Evolutionary conservation across 1,140 invertebrate genomes (phyloP).

Genomic region (Ectropis grisescens): DNA sequence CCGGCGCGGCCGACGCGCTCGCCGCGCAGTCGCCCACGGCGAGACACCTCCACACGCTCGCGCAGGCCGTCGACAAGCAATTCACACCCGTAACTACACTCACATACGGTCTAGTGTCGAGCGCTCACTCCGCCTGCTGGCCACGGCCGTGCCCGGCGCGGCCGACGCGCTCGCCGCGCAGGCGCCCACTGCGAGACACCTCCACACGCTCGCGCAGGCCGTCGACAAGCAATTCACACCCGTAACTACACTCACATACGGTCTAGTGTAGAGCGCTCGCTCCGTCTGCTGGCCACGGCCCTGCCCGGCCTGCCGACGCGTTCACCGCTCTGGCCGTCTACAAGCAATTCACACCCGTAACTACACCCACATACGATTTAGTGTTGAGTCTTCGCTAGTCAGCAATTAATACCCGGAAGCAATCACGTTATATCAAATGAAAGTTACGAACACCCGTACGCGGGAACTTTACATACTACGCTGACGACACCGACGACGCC

Average conservation of each 20-base stretch:
- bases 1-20: no score
- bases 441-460: no score
- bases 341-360: background rate
- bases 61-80: constrained; percentile 68
- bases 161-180: no score
- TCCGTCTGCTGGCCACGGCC: constrained; percentile 51
- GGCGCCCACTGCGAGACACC: constrained; percentile 57
- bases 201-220: constrained; percentile 69
- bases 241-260: background rate
- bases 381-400: no score
- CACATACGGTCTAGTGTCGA: background rate
- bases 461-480: no score
- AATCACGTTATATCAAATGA: no score
- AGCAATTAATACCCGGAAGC: no score
- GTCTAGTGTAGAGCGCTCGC: no score
- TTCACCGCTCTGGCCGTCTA: no score
- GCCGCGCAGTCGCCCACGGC: constrained; percentile 59
- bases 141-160: constrained; percentile 64
- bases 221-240: constrained; percentile 28
- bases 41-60: constrained; percentile 64
- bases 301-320: no score
- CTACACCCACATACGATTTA: background rate
- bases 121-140: no score
- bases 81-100: background rate
- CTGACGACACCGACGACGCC: no score